Conservation (phyloP, 2,797 vertebrate genomes). For the Phalloptychus januarius region DNA sequence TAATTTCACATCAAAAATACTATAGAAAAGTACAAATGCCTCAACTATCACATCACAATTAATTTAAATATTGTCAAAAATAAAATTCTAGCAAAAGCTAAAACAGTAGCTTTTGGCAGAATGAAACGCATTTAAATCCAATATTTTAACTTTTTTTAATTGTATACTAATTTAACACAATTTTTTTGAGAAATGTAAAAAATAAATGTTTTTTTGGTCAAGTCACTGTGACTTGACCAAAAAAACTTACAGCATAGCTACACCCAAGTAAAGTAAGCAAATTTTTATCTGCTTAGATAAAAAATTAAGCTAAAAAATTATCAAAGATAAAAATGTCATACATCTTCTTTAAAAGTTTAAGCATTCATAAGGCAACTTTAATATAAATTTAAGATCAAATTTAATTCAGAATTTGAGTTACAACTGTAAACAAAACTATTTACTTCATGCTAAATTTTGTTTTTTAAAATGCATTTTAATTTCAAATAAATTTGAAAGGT, state of each 20-base stretch:
- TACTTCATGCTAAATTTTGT: too few species aligned
- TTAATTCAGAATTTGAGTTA: neutral
- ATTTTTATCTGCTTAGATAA: neutral
- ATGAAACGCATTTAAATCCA: neutral
- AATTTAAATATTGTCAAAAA: too few species aligned
- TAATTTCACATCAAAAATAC: neutral
- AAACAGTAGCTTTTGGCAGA: neutral
- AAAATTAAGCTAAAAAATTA: too few species aligned
- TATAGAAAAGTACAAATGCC: neutral
- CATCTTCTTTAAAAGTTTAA: neutral
- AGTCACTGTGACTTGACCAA: neutral
- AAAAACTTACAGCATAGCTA: neutral
- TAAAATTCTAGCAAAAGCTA: too few species aligned
- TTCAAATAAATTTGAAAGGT: too few species aligned
- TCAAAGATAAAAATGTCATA: neutral
- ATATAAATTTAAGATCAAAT: neutral
- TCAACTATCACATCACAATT: too few species aligned
- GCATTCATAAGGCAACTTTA: too few species aligned
- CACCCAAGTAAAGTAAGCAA: neutral
- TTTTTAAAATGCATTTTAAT: too few species aligned
- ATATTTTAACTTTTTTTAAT: too few species aligned
- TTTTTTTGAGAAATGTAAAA: neutral
- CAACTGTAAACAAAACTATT: too few species aligned
- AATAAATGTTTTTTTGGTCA: too few species aligned
- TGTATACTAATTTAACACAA: neutral